These are phyloP conservation scores for Parnassius orleans DNA, from an alignment of 2,888 invertebrate species.

Conservation along the genomic window DNA sequence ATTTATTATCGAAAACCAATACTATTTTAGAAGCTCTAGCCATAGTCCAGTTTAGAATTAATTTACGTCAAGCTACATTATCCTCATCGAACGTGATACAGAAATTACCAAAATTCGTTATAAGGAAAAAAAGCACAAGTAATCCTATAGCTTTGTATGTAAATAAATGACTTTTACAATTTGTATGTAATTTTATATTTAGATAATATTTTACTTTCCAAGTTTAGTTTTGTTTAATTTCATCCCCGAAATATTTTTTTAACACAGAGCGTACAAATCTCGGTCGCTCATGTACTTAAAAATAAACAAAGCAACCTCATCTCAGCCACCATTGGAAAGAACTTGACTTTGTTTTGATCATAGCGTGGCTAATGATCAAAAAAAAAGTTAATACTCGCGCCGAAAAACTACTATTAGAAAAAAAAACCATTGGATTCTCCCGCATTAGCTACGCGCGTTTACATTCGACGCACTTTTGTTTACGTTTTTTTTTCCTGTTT, in stretches of 20 bases:
- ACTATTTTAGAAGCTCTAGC: too few species aligned
- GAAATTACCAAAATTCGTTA: neutral
- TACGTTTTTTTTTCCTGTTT: conserved; percentile 54
- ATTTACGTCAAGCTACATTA: conserved; percentile 1
- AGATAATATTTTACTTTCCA: too few species aligned
- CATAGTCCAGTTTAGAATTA: neutral
- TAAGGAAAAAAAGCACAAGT: neutral
- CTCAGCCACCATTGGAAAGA: conserved; percentile 24
- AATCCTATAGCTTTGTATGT: too few species aligned
- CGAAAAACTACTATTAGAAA: conserved; percentile 28
- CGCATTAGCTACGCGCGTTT: conserved; percentile 49
- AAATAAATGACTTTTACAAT: too few species aligned
- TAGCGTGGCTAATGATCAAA: neutral
- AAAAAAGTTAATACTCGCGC: conserved; percentile 32
- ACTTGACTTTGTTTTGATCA: conserved; percentile 26
- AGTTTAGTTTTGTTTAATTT: too few species aligned
- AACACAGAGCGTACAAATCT: too few species aligned
- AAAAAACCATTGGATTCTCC: conserved; percentile 65
- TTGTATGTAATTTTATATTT: too few species aligned
- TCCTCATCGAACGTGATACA: conserved; percentile 2
- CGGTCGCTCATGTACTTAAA: conserved; percentile 1
- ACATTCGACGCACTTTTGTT: conserved; percentile 45
- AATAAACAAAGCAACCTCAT: conserved; percentile 4
- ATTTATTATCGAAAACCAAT: too few species aligned
- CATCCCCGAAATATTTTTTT: too few species aligned